Evolutionary conservation across 2,797 vertebrate genomes (phyloP).

Genomic region (Amazonetta brasiliensis): DNA sequence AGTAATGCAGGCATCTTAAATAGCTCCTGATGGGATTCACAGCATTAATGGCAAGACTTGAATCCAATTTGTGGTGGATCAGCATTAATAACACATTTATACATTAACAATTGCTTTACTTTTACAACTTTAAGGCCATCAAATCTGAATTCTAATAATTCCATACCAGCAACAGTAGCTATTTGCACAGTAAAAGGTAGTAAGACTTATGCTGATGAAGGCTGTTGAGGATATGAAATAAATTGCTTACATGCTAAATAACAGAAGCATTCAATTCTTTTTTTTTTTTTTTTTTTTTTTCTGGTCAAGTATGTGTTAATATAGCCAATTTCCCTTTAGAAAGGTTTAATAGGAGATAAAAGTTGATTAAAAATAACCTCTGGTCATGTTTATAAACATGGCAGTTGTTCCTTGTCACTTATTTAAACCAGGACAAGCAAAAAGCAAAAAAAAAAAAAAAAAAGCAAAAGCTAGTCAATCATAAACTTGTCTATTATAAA

Average conservation of each 20-base stretch:
- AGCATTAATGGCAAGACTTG: not conserved
- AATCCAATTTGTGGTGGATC: not conserved
- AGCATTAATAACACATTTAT: not conserved
- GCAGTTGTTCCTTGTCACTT: not conserved
- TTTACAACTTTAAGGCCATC: not conserved
- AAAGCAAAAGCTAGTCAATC: not conserved
- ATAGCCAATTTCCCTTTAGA: not conserved
- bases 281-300: not conserved
- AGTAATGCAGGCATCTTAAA: not conserved
- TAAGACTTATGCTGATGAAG: not conserved
- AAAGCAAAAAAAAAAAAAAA: too few relatives aligned
- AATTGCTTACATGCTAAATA: not conserved
- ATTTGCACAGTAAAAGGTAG: not conserved
- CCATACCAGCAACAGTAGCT: not conserved
- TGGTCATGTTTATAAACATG: not conserved
- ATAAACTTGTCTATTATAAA: constrained; percentile 1
- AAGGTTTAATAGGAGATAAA: not conserved
- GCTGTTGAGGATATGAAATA: not conserved
- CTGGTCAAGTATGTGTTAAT: not conserved
- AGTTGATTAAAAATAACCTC: not conserved
- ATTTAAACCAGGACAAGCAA: not conserved
- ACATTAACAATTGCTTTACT: not conserved
- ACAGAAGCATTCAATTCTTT: not conserved
- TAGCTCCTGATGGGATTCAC: not conserved
- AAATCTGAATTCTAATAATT: not conserved